A percentile compares a stretch with the other conserved stretches of the same genome.
Evolutionary conservation across 2,888 invertebrate species (phyloP).

Genomic region (Papilio gigon): DNA sequence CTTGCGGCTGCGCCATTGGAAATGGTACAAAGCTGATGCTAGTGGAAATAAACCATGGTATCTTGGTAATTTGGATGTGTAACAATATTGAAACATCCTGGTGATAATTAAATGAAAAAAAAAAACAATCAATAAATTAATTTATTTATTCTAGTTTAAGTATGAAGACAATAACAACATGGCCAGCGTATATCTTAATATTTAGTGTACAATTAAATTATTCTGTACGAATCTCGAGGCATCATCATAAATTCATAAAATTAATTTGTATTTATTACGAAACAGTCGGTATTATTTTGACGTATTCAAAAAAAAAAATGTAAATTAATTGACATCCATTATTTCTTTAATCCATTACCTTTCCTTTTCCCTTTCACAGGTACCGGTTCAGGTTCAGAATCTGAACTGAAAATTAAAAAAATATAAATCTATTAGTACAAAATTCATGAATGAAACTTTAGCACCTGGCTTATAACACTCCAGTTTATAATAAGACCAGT

Average conservation of each 20-base stretch:
- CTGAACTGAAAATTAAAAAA: conserved; percentile 58
- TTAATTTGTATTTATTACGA: no score
- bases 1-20: no score
- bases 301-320: not conserved
- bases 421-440: no score
- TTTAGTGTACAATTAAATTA: not conserved
- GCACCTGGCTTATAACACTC: no score
- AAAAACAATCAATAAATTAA: not conserved
- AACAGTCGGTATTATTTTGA: not conserved
- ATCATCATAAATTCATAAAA: no score
- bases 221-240: no score
- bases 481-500: no score
- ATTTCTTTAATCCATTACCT: conserved; percentile 62
- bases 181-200: not conserved
- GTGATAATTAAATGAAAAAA: not conserved
- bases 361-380: conserved; percentile 60
- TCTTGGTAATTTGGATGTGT: no score
- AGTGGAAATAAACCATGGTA: no score
- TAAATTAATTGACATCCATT: conserved; percentile 35
- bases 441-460: no score
- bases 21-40: no score
- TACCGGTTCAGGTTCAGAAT: conserved; percentile 60
- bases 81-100: not conserved
- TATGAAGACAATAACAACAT: not conserved
- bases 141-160: not conserved